Evolutionary conservation across 2,113 vertebrate species (phyloP).

Genomic region (Rissa tridactyla): DNA sequence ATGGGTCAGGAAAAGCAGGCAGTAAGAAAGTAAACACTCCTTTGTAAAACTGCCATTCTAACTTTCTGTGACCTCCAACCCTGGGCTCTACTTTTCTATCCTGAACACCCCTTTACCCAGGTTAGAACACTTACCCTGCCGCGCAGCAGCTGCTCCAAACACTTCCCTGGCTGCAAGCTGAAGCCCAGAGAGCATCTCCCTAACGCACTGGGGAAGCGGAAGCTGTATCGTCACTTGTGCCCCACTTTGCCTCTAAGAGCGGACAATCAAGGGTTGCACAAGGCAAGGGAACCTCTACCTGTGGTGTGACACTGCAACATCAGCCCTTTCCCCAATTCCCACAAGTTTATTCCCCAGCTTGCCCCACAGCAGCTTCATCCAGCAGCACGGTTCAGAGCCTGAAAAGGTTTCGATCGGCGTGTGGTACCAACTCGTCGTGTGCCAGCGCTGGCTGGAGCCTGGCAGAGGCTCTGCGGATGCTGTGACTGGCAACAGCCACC

Average conservation of each 20-base stretch:
- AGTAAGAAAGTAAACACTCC: background rate
- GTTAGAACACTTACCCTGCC: background rate
- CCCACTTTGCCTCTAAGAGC: background rate
- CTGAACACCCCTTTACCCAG: background rate
- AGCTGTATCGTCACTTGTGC: fast-evolving
- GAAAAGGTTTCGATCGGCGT: background rate
- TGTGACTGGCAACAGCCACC: background rate
- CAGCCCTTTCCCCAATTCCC: background rate
- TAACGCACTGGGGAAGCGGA: fast-evolving
- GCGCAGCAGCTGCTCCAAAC: background rate
- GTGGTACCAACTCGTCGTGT: fast-evolving
- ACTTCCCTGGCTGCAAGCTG: background rate
- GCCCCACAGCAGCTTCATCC: background rate
- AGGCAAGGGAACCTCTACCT: background rate
- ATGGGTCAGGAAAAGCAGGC: background rate
- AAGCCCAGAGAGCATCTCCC: background rate
- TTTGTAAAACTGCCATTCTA: background rate
- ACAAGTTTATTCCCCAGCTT: background rate
- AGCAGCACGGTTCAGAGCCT: background rate
- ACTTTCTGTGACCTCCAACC: background rate
- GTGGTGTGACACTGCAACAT: fast-evolving
- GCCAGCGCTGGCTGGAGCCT: background rate
- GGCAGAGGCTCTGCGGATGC: background rate
- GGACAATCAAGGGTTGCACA: background rate
- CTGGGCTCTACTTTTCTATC: background rate